These are phyloP conservation scores for Colletes gigas DNA, from an alignment of 1,140 invertebrate genomes.

Conservation along the genomic window DNA sequence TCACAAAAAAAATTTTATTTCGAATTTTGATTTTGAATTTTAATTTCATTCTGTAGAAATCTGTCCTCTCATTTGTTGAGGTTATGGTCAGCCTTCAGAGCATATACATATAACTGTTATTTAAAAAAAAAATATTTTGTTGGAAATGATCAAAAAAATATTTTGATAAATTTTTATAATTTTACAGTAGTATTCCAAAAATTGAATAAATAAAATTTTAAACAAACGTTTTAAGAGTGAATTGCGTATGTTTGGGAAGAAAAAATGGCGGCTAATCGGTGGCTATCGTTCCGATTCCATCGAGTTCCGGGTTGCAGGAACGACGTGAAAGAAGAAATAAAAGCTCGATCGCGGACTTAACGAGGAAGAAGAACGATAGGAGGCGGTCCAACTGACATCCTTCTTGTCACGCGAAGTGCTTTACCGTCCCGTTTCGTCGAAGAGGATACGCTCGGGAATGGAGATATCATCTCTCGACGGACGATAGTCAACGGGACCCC, in stretches of 20 bases:
- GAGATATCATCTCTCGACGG: slow-evolving; percentile 62
- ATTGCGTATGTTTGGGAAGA: not conserved
- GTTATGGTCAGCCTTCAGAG: too few relatives aligned
- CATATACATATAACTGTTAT: too few relatives aligned
- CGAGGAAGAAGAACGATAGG: slow-evolving; percentile 36
- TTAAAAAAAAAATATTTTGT: too few relatives aligned
- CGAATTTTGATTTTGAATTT: too few relatives aligned
- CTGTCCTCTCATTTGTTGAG: too few relatives aligned
- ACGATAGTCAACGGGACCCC: slow-evolving; percentile 57
- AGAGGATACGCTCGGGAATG: slow-evolving; percentile 40
- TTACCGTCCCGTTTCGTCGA: slow-evolving; percentile 19
- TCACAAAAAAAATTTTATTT: too few relatives aligned
- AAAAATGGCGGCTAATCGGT: slow-evolving; percentile 1
- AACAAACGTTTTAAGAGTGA: too few relatives aligned
- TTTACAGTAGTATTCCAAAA: too few relatives aligned
- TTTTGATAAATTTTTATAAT: too few relatives aligned
- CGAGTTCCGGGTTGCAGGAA: not conserved
- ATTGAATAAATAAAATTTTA: too few relatives aligned
- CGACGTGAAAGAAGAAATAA: not conserved
- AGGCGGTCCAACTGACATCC: slow-evolving; percentile 23
- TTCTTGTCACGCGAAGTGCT: slow-evolving; percentile 34
- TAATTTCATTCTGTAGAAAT: too few relatives aligned
- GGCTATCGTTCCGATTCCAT: slow-evolving; percentile 13
- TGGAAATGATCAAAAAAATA: too few relatives aligned
- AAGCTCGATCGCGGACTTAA: slow-evolving; percentile 47